Percentiles rank a stretch among this genome's conserved stretches.
Conservation (phyloP, 64 coral and sea anemone species). For the Montipora cactus region DNA sequence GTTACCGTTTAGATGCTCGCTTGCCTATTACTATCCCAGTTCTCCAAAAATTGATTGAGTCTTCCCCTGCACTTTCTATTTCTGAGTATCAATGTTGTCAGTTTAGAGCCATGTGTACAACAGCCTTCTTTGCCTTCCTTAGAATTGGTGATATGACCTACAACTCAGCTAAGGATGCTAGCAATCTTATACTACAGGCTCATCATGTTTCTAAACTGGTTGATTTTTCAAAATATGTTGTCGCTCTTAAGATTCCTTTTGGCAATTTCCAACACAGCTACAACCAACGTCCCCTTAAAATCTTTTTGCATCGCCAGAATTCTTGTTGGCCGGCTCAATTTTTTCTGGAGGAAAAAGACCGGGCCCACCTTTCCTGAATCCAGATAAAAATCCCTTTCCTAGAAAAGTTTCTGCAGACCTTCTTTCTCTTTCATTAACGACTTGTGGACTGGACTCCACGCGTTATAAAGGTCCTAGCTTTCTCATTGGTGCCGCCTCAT, state of each 20-base stretch:
- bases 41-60: no score
- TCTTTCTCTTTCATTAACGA: neutral
- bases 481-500: constrained; percentile 51
- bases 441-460: constrained; percentile 47
- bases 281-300: constrained; percentile 58
- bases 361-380: constrained; percentile 13
- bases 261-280: constrained; percentile 62
- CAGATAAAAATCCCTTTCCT: constrained; percentile 4
- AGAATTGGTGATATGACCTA: constrained; percentile 40
- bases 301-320: constrained; percentile 34
- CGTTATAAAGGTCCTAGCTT: constrained; percentile 48
- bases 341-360: constrained; percentile 25
- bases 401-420: constrained; percentile 42
- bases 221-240: constrained; percentile 32
- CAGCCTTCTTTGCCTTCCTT: constrained; percentile 38
- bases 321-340: constrained; percentile 56
- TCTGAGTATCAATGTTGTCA: neutral
- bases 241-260: constrained; percentile 63
- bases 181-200: constrained; percentile 26
- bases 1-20: no score
- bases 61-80: neutral
- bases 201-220: constrained; percentile 39
- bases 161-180: constrained; percentile 4
- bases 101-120: constrained; percentile 29
- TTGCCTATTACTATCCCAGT: no score